These are phyloP conservation scores for Actinopyga echinites DNA, from an alignment of 53 echinoderm and acorn worm species.

Conservation along the genomic window DNA sequence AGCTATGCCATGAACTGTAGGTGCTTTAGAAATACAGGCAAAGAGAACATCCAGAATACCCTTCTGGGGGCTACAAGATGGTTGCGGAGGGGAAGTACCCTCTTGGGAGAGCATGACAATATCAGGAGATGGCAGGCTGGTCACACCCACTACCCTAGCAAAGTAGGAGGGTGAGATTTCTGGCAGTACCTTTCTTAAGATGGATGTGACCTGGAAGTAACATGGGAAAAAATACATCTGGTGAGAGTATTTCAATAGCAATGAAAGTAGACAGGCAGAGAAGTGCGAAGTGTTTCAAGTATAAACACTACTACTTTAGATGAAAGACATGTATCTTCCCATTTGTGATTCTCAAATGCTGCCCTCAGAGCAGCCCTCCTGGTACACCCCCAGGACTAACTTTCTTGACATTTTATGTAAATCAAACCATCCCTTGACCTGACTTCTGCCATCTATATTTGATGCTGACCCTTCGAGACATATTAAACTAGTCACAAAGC, in stretches of 20 bases:
- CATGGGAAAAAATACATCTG: not conserved
- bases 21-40: slow-evolving; percentile 83
- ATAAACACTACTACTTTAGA: not conserved
- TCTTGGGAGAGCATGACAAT: slow-evolving; percentile 76
- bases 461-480: too few species aligned
- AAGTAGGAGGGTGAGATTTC: slow-evolving; percentile 87
- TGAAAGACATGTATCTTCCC: not conserved
- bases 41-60: slow-evolving; percentile 92
- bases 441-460: too few species aligned
- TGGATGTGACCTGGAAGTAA: slow-evolving; percentile 72
- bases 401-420: too few species aligned
- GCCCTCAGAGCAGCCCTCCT: too few species aligned
- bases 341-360: too few species aligned
- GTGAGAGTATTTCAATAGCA: not conserved
- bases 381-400: too few species aligned
- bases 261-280: too few species aligned
- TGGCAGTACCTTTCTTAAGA: slow-evolving; percentile 78
- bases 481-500: too few species aligned
- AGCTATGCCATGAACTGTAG: too few species aligned
- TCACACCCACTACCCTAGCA: slow-evolving; percentile 73
- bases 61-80: slow-evolving; percentile 57
- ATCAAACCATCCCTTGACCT: too few species aligned
- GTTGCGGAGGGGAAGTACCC: slow-evolving; percentile 47
- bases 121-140: slow-evolving; percentile 71
- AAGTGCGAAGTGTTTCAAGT: too few species aligned